These are phyloP conservation scores for Scleropages formosus DNA, from an alignment of 2,797 vertebrate species.

Conservation along the genomic window DNA sequence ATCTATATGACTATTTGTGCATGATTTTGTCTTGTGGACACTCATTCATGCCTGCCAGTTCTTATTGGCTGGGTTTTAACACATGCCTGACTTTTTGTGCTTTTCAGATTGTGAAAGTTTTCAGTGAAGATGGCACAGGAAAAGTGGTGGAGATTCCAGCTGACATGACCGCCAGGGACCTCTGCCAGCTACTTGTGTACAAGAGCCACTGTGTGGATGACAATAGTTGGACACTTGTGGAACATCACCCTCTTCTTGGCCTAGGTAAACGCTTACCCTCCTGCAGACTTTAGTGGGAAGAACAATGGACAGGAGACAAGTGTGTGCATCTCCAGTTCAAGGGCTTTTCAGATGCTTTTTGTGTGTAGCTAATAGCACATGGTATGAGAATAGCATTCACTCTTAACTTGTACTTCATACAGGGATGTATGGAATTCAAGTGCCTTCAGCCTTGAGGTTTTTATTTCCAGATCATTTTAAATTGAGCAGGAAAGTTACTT, in stretches of 20 bases:
- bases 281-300: no score
- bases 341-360: neutral
- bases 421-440: neutral
- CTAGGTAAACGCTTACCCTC: conserved; percentile 72
- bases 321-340: neutral
- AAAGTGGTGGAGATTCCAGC: conserved; percentile 93
- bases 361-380: neutral
- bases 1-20: neutral
- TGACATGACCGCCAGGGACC: conserved; percentile 91
- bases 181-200: conserved; percentile 95
- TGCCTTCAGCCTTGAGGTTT: neutral
- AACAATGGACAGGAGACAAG: neutral
- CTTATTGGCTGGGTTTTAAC: neutral
- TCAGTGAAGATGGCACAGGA: conserved; percentile 92
- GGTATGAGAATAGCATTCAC: no score
- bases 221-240: conserved; percentile 93
- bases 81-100: neutral
- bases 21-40: conserved; percentile 3
- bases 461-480: no score
- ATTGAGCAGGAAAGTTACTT: no score
- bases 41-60: neutral
- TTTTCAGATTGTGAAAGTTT: conserved; percentile 90
- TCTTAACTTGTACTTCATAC: no score
- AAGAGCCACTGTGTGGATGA: conserved; percentile 96
- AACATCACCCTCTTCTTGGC: conserved; percentile 89